Conservation (phyloP, 2,113 vertebrate genomes). For the Dipodomys stephensi region DNA sequence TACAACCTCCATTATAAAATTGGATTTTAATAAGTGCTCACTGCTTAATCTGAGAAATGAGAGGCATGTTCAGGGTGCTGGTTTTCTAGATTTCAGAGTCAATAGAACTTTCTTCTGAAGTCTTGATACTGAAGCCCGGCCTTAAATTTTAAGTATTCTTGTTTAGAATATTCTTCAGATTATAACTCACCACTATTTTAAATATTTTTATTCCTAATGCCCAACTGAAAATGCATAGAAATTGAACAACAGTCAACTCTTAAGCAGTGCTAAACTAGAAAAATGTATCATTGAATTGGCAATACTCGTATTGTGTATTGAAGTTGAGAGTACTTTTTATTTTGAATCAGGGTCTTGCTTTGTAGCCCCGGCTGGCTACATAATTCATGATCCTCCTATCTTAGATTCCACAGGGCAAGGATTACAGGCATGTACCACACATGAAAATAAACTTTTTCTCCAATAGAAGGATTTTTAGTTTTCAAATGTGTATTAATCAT, state of each 20-base stretch:
- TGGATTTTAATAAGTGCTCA: neutral
- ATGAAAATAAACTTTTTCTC: neutral
- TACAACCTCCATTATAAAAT: neutral
- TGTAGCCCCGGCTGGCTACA: neutral
- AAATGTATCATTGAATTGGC: neutral
- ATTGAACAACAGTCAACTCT: neutral
- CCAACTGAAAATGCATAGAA: constrained; percentile 16
- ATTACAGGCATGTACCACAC: neutral
- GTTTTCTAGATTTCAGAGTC: neutral
- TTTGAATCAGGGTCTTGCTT: neutral
- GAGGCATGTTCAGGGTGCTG: neutral
- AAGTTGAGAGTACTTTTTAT: neutral
- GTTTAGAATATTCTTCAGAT: neutral
- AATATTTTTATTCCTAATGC: neutral
- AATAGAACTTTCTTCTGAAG: neutral
- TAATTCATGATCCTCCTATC: neutral
- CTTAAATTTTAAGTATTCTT: neutral
- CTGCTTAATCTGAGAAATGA: neutral
- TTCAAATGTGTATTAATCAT: neutral
- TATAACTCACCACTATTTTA: neutral
- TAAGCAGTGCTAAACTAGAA: neutral
- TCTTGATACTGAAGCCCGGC: neutral
- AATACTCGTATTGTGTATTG: neutral
- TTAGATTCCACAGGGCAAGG: neutral
- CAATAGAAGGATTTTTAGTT: neutral